phyloP scores from a whole-genome alignment of 2,797 vertebrate genomes.

The Sandelia bainsii region DNA sequence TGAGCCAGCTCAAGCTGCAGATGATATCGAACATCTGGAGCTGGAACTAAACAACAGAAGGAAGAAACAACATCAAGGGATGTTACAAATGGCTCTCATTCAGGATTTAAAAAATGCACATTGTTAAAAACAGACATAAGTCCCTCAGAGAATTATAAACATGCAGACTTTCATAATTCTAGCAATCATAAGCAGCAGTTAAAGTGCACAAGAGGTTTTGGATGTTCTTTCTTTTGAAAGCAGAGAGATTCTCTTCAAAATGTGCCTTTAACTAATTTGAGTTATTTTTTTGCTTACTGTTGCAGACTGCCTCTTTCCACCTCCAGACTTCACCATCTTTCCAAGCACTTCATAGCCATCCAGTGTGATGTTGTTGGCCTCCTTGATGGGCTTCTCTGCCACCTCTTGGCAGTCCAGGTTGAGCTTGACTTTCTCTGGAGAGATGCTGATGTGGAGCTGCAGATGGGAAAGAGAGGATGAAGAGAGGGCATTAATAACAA shows the following conservation, averaged over 20 bases:
- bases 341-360: slow-evolving; percentile 97
- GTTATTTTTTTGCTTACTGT: slow-evolving; percentile 86
- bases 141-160: slow-evolving; percentile 43
- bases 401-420: slow-evolving; percentile 96
- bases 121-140: slow-evolving; percentile 55
- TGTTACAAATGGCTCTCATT: slow-evolving; percentile 79
- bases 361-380: slow-evolving; percentile 92
- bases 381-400: slow-evolving; percentile 94
- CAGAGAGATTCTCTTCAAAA: slow-evolving; percentile 41
- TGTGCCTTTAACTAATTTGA: slow-evolving; percentile 40
- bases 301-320: slow-evolving; percentile 90
- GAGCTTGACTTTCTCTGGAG: slow-evolving; percentile 93
- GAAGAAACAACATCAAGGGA: slow-evolving; percentile 44
- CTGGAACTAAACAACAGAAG: slow-evolving; percentile 90
- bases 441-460: slow-evolving; percentile 94
- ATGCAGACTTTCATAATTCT: slow-evolving; percentile 24
- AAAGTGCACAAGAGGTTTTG: slow-evolving; percentile 39
- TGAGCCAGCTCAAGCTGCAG: slow-evolving; percentile 98
- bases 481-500: slow-evolving; percentile 49
- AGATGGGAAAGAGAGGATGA: slow-evolving; percentile 49
- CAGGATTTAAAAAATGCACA: slow-evolving; percentile 51
- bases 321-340: slow-evolving; percentile 87
- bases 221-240: slow-evolving; percentile 48
- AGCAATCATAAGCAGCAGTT: slow-evolving; percentile 40
- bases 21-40: slow-evolving; percentile 99